Evolutionary conservation across 1,140 invertebrate species (phyloP).

Genomic region (Brachionus sp.): DNA sequence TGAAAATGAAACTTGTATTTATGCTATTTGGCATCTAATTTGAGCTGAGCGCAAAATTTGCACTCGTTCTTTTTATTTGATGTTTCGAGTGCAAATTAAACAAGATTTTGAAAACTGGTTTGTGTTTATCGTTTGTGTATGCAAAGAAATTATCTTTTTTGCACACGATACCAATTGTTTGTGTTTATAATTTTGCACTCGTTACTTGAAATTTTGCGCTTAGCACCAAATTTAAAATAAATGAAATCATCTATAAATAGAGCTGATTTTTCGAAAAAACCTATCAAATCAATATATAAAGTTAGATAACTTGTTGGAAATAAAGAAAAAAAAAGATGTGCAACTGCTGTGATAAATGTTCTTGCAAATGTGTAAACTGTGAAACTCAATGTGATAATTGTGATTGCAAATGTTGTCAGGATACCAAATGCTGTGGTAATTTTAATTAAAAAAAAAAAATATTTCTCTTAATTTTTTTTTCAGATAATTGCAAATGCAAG

Average conservation of each 20-base stretch:
- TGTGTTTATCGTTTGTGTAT: not conserved
- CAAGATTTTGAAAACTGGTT: not conserved
- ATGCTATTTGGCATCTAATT: not conserved
- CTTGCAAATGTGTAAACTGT: slow-evolving; percentile 11
- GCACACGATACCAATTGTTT: slow-evolving; percentile 1
- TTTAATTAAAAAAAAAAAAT: not conserved
- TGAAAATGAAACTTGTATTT: not conserved
- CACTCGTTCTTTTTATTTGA: not conserved
- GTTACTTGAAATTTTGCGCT: slow-evolving; percentile 1
- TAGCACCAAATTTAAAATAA: not conserved
- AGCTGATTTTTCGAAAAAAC: not conserved
- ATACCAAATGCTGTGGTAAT: slow-evolving; percentile 18
- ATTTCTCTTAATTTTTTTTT: not conserved
- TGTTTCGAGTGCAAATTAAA: not conserved
- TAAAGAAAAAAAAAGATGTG: not conserved
- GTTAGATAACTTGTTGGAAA: not conserved
- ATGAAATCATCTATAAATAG: slow-evolving; percentile 11
- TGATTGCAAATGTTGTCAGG: slow-evolving; percentile 3
- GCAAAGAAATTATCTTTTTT: not conserved
- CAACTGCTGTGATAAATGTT: slow-evolving; percentile 36
- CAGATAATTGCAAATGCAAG: not conserved
- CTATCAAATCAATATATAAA: not conserved
- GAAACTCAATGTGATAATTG: not conserved
- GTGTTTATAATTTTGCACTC: slow-evolving; percentile 18
- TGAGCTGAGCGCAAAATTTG: not conserved